phyloP scores from a whole-genome alignment of 2,888 invertebrate genomes.

The Melitaea athalia region DNA sequence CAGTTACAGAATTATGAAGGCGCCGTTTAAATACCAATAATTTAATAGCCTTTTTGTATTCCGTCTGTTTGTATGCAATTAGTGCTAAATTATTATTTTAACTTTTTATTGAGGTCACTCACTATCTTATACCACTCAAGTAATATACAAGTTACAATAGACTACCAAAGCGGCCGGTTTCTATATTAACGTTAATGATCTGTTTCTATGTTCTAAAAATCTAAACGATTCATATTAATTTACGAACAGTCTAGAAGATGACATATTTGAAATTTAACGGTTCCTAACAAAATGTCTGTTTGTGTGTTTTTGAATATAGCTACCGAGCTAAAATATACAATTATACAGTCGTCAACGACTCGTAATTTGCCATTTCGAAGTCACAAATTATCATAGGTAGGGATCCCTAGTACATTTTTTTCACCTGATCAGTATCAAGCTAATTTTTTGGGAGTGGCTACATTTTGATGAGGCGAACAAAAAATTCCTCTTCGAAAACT shows the following conservation, averaged over 20 bases:
- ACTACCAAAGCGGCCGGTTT: not conserved
- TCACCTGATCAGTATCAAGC: no score
- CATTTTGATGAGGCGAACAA: no score
- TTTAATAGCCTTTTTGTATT: not conserved
- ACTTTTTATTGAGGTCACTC: slow-evolving; percentile 11
- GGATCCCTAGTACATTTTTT: no score
- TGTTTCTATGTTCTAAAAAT: no score
- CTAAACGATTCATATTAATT: no score
- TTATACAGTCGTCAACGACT: not conserved
- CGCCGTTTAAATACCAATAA: not conserved
- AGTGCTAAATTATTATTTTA: slow-evolving; percentile 8
- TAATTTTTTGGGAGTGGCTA: no score
- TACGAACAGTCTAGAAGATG: no score
- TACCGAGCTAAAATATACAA: no score
- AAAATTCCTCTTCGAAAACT: no score
- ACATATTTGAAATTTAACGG: slow-evolving; percentile 18
- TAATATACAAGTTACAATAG: slow-evolving; percentile 9
- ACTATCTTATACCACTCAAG: slow-evolving; percentile 18
- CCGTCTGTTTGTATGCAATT: slow-evolving; percentile 12
- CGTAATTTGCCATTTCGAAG: not conserved
- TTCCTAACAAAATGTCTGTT: no score
- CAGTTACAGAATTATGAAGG: no score
- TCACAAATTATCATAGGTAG: no score
- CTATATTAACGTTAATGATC: slow-evolving; percentile 10
- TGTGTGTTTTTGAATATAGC: not conserved